A percentile compares a stretch with the other conserved stretches of the same genome.
phyloP scores from a whole-genome alignment of 1,140 invertebrate genomes.

The Leptonema lineaticorne region DNA sequence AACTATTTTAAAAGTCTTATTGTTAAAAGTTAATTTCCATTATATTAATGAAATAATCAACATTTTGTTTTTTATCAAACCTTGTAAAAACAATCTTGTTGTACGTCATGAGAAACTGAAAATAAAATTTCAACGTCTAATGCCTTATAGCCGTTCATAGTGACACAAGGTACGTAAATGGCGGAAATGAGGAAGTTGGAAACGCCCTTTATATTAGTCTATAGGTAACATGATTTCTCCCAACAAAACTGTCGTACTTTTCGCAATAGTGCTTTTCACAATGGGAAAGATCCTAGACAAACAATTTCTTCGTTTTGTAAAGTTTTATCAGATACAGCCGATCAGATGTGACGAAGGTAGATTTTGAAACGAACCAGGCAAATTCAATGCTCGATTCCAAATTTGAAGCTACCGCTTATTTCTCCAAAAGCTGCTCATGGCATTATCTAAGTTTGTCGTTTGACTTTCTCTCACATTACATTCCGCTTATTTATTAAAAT shows the following conservation, averaged over 20 bases:
- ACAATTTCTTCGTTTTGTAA: neutral
- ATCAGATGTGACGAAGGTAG: constrained; percentile 13
- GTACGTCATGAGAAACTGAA: neutral
- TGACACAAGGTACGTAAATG: no score
- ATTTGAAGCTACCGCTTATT: no score
- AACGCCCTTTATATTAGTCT: neutral
- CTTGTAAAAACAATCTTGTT: neutral
- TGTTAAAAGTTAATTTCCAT: neutral
- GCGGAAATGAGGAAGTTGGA: neutral
- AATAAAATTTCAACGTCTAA: no score
- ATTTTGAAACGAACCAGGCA: constrained; percentile 12
- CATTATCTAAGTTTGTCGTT: neutral
- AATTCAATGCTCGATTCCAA: no score
- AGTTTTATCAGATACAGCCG: constrained; percentile 11
- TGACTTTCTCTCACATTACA: neutral
- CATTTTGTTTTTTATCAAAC: neutral
- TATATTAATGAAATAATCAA: neutral
- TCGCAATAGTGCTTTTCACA: no score
- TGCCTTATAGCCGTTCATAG: no score
- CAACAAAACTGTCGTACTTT: neutral
- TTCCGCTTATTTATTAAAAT: neutral
- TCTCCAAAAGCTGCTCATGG: neutral
- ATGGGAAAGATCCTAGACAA: neutral
- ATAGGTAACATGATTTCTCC: neutral
- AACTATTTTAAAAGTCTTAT: neutral